A percentile compares a stretch with the other conserved stretches of the same genome.
Evolutionary conservation across 2,113 vertebrate species (phyloP).

Genomic region (Gasterosteus nipponicus): DNA sequence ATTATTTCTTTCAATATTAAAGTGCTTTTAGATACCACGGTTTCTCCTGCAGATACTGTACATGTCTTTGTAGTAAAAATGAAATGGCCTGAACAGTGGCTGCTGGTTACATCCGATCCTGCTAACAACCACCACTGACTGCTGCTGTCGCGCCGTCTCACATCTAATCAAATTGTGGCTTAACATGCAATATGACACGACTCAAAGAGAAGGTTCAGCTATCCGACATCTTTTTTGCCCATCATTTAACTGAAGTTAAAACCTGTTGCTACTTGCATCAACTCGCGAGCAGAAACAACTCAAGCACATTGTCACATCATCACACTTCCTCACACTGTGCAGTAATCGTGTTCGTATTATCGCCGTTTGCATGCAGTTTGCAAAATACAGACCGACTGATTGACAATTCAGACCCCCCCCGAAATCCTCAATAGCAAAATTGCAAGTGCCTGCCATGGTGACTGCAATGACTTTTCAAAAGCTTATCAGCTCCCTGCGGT

Average conservation of each 20-base stretch:
- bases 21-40: not conserved
- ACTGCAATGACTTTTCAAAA: not conserved
- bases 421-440: too few relatives aligned
- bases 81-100: not conserved
- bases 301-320: too few relatives aligned
- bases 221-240: not conserved
- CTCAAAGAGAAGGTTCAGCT: not conserved
- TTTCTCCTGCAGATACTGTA: not conserved
- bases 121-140: too few relatives aligned
- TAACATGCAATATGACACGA: not conserved
- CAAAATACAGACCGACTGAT: not conserved
- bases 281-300: not conserved
- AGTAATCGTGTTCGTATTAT: not conserved
- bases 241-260: not conserved
- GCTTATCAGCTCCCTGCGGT: not conserved
- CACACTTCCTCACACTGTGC: too few relatives aligned
- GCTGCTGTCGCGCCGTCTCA: not conserved
- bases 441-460: not conserved
- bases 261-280: not conserved
- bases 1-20: not conserved
- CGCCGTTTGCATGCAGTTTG: not conserved
- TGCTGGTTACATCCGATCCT: not conserved
- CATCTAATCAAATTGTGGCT: not conserved
- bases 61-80: not conserved
- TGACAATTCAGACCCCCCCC: not conserved